phyloP scores from a whole-genome alignment of 2,797 vertebrate species.

The Mergus octosetaceus region DNA sequence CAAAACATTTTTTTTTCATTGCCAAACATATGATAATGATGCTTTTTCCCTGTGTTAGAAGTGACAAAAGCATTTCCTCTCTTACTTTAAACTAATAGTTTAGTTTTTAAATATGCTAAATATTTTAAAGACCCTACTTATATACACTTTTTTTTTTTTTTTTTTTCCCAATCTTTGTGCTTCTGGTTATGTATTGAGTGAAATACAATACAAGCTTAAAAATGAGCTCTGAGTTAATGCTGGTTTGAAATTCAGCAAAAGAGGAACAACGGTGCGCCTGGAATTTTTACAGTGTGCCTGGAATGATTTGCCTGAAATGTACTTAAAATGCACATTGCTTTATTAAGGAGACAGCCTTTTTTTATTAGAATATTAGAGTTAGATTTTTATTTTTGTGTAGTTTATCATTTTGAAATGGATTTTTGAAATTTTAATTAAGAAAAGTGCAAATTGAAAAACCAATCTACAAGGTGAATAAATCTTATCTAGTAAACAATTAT shows the following conservation, averaged over 20 bases:
- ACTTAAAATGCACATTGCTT: background rate
- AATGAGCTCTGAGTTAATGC: background rate
- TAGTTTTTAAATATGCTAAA: background rate
- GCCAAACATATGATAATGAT: background rate
- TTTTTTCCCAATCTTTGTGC: background rate
- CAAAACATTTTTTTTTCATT: background rate
- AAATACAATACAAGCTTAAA: background rate
- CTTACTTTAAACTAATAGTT: background rate
- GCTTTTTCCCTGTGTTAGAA: background rate
- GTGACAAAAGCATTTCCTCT: background rate
- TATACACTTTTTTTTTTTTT: background rate
- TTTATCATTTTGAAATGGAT: background rate
- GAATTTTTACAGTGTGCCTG: background rate
- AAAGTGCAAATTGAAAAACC: background rate
- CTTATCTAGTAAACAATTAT: background rate
- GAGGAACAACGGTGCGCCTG: background rate
- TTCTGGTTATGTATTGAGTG: background rate
- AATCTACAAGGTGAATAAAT: accelerated
- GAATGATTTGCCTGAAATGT: background rate
- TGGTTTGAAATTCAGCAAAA: background rate
- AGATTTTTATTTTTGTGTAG: background rate
- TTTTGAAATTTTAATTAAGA: background rate
- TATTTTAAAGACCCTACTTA: background rate
- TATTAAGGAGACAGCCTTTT: background rate
- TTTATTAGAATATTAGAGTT: background rate